phyloP scores from a whole-genome alignment of 2,113 vertebrate genomes.

The Brachyhypopomus gauderio region DNA sequence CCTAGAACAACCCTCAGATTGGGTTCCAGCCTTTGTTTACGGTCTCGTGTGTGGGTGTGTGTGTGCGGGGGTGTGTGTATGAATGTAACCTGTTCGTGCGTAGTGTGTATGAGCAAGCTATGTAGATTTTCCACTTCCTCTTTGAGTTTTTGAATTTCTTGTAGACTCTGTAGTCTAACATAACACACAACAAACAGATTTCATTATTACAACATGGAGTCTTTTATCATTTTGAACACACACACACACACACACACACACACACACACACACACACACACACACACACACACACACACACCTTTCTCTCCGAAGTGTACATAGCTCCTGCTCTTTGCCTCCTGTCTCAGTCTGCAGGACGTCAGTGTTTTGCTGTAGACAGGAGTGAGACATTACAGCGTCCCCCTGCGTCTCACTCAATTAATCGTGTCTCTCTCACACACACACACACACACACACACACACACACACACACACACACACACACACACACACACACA shows the following conservation, averaged over 20 bases:
- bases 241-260: constrained; percentile 25
- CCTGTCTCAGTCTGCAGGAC: constrained; percentile 68
- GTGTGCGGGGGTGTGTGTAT: too few relatives aligned
- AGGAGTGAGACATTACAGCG: too few relatives aligned
- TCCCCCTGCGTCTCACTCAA: constrained; percentile 22
- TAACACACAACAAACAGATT: too few relatives aligned
- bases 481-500: neutral
- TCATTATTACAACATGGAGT: too few relatives aligned
- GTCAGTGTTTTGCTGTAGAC: constrained; percentile 68
- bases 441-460: constrained; percentile 34
- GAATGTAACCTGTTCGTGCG: neutral
- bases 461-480: neutral
- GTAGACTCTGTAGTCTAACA: constrained; percentile 54
- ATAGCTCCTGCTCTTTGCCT: constrained; percentile 65
- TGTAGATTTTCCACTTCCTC: constrained; percentile 71
- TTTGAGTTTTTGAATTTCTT: constrained; percentile 69
- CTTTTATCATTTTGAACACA: too few relatives aligned
- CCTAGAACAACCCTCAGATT: constrained; percentile 50
- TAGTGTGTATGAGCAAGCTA: constrained; percentile 46
- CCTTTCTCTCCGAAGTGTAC: constrained; percentile 69
- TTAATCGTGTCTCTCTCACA: constrained; percentile 58
- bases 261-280: constrained; percentile 16
- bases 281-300: constrained; percentile 61
- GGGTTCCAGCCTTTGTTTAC: too few relatives aligned
- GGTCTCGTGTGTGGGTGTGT: too few relatives aligned